Evolutionary conservation across 2,888 invertebrate species (phyloP), one percentile per base, ranked within the genome.

Genomic region (Andrena minutula): DNA sequence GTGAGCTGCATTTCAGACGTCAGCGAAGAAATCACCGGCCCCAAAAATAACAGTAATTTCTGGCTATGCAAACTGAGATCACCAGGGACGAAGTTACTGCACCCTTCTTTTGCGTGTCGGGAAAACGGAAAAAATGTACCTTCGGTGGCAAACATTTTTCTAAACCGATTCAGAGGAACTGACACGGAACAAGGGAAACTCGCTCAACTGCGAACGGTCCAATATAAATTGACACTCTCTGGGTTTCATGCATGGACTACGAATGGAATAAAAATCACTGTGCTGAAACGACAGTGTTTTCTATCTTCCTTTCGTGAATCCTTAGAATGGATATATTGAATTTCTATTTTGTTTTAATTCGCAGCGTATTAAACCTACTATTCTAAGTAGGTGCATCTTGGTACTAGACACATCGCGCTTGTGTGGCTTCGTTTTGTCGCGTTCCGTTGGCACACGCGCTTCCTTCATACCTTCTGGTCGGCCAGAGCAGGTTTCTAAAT

Each of bases 221-320:
- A 32, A 79, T 64, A 60, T 30, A 69, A 75, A 75, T 79, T 69
- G 68, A 69, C 68, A 35, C 41, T n/a, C 53, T 7, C n/a, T n/a
- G 47, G 10, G 64, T 69, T 51, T 74, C 65, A 32, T 35, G 74
- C 74, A 26, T 41, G 65, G 35, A 23, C 60, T 65, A 20, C 58
- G 26, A 35, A 5, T 12, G 26, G 51, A 66, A 78, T 75, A 66
- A 78, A 66, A 77, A 47, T 60, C 35, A 10, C 23, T 5, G 7
- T 53, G 56, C n/a, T 73, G 35, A 49, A 66, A 51, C 28, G 35
- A 51, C 47, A 20, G 26, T 16, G 32, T 2, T n/a, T n/a, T n/a
- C 23, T 32, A 28, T 49, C 32, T 32, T 64, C 32, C 41, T 16
- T 5, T 10, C n/a, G 4, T 32, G 8, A 8, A 35, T 64, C 26